phyloP scores from a whole-genome alignment of 2,888 invertebrate species.

The Flexamia atlantica region DNA sequence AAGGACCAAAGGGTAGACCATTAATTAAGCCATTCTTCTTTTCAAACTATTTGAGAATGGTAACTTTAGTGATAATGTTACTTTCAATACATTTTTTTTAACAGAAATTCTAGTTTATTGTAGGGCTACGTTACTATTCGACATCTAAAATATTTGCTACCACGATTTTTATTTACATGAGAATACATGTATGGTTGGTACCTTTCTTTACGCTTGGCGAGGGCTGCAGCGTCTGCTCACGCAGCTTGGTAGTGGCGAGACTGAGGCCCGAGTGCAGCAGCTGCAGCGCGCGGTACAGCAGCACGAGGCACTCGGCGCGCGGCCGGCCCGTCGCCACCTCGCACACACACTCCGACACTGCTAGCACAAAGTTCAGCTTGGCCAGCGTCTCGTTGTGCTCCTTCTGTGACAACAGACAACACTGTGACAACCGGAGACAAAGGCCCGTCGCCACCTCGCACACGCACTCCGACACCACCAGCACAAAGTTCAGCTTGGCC shows the following conservation, averaged over 20 bases:
- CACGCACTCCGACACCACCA: constrained; percentile 96
- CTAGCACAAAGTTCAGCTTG: constrained; percentile 97
- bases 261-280: constrained; percentile 96
- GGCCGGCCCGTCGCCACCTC: constrained; percentile 87
- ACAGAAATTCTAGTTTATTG: too few species aligned
- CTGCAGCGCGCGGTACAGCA: constrained; percentile 94
- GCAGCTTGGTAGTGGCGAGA: constrained; percentile 91
- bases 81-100: too few species aligned
- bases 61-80: too few species aligned
- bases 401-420: too few species aligned
- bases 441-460: constrained; percentile 89
- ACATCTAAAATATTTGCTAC: too few species aligned
- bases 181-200: too few species aligned
- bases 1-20: too few species aligned
- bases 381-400: constrained; percentile 98
- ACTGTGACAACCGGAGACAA: too few species aligned
- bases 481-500: constrained; percentile 97
- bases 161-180: too few species aligned
- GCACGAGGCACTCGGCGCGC: constrained; percentile 86
- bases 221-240: constrained; percentile 90
- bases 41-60: too few species aligned
- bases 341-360: constrained; percentile 95
- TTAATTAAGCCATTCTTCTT: too few species aligned
- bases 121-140: too few species aligned
- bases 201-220: constrained; percentile 95